phyloP scores from a whole-genome alignment of 2,797 vertebrate genomes.

The Hemibagrus guttatus region DNA sequence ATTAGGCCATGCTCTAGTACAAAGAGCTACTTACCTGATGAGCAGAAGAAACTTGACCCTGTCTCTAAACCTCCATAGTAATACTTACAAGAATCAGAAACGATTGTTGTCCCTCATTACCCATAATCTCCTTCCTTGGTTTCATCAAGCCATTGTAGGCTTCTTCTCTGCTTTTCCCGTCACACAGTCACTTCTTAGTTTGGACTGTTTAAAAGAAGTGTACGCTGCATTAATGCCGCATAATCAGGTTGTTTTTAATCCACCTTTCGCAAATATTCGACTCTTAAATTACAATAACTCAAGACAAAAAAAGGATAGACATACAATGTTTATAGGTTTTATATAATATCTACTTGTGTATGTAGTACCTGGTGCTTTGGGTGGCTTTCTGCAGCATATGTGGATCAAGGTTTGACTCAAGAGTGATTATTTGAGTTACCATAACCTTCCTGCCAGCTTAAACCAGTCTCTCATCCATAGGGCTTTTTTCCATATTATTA shows the following conservation, averaged over 20 bases:
- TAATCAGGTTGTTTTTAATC: neutral
- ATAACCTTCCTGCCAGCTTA: no score
- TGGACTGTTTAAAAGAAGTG: neutral
- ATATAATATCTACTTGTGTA: neutral
- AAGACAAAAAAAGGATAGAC: neutral
- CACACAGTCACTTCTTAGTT: neutral
- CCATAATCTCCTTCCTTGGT: slow-evolving; percentile 40
- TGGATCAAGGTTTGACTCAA: neutral
- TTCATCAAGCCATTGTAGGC: slow-evolving; percentile 29
- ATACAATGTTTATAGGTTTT: neutral
- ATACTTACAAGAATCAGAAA: slow-evolving; percentile 38
- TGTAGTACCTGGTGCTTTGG: neutral
- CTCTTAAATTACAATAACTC: neutral
- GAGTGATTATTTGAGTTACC: neutral
- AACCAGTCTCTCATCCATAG: neutral
- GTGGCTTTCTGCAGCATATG: neutral
- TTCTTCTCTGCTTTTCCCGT: neutral
- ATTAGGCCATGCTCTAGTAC: slow-evolving; percentile 47
- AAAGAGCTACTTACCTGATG: slow-evolving; percentile 54
- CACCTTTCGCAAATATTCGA: neutral
- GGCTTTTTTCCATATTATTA: neutral
- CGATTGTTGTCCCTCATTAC: slow-evolving; percentile 45
- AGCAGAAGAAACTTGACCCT: slow-evolving; percentile 45
- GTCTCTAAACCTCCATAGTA: slow-evolving; percentile 33
- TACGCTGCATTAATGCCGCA: neutral